A percentile compares a stretch with the other conserved stretches of the same genome.
Conservation (phyloP, 2,113 vertebrate genomes). For the Podarcis raffonei region DNA sequence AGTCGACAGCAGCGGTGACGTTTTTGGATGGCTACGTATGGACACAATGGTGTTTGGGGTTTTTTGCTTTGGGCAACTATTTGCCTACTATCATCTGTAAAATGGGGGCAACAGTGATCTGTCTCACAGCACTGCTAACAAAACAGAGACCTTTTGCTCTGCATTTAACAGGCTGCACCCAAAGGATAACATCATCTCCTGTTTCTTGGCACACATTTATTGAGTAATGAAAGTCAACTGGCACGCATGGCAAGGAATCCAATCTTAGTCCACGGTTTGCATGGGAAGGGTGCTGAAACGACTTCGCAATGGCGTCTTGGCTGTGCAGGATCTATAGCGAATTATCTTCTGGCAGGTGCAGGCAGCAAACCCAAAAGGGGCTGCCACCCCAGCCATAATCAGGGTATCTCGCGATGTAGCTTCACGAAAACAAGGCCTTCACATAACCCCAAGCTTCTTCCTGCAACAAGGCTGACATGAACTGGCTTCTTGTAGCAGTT, state of each 20-base stretch:
- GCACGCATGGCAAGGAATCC: not conserved
- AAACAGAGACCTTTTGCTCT: not conserved
- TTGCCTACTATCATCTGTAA: not conserved
- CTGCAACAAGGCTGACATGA: constrained; percentile 9
- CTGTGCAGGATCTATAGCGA: rapidly evolving
- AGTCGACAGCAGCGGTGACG: no score
- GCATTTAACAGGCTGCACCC: not conserved
- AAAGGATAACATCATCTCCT: not conserved
- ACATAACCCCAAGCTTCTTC: not conserved
- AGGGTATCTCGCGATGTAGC: not conserved
- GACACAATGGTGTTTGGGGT: no score
- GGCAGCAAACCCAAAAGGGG: rapidly evolving
- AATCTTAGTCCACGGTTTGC: not conserved
- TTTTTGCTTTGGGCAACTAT: not conserved
- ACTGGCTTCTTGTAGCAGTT: not conserved
- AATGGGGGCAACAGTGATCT: not conserved
- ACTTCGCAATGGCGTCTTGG: constrained; percentile 1
- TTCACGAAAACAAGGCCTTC: not conserved
- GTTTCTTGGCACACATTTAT: not conserved
- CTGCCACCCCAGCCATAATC: not conserved
- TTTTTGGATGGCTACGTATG: no score
- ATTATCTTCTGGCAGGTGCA: not conserved
- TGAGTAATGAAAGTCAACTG: constrained; percentile 8
- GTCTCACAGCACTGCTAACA: not conserved
- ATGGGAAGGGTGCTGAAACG: not conserved